Base-by-base conservation (phyloP, 2,888 invertebrate species). In the Hypercompe scribonia region DNA sequence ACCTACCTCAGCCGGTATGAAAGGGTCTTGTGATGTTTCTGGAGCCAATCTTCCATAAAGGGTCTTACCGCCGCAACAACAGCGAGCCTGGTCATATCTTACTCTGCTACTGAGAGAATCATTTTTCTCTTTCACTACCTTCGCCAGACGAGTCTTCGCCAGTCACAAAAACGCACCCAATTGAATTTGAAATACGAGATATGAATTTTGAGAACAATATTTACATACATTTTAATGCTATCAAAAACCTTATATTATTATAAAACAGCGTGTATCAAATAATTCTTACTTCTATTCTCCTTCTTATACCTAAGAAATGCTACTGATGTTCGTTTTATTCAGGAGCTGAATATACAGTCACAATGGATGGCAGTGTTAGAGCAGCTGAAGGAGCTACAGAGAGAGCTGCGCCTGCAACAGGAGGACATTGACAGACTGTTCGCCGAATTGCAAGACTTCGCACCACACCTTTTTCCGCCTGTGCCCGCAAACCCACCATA, bases 401-500 rank as follows among this genome's bases (percentile, higher is more conserved):
- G 71, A 2, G 88, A 89, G 78, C 72, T 89, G 78, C 67, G 15
- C 66, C 75, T 84, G 74, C 89, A 90, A 80, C 88, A 88, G 78
- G 65, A 65, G 15, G 87, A 88, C 65, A 76, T 83, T 8, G 84
- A 83, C 34, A 80, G 82, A 5, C 74, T 83, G 18, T 46, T 68
- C 18, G 71, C 28, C n/a, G 46, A 67, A 28, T 70, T 83, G 63
- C 79, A 65, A 3, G 75, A n/a, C 65, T 73, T 70, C 46, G 70
- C 18, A 67, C 74, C 70, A 50, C 10, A 42, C 15, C 1, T 54
- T 4, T 18, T 65, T 8, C 70, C 70, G 31, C 5, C 50, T 24
- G 50, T 24, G 34, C 67, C 67, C n/a, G 3, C 31, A 42, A 2
- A n/a, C 13, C 61, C 21, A 31, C 33, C 21, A 10, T 10, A 28